Evolutionary conservation across 2,888 invertebrate genomes (phyloP).

Genomic region (Lepidocyrtoides sp.): DNA sequence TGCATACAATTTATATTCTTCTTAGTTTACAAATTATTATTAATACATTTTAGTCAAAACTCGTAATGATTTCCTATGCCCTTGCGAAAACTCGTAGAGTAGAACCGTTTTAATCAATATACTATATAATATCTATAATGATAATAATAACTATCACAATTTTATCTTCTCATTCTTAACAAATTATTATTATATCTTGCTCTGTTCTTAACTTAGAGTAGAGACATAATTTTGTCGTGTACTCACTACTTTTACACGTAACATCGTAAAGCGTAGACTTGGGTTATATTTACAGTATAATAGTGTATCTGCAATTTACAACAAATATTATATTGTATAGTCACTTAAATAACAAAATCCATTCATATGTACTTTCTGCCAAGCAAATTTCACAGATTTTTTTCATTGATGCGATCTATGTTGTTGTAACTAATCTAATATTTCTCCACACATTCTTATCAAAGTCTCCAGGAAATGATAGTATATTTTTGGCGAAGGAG

Average conservation of each 20-base stretch:
- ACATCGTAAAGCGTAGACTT: conserved; percentile 71
- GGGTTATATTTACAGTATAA: conserved; percentile 56
- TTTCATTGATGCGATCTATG: conserved; percentile 44
- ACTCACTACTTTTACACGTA: conserved; percentile 63
- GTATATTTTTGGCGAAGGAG: neutral
- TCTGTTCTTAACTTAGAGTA: conserved; percentile 74
- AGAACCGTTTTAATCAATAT: conserved; percentile 46
- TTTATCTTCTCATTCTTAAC: conserved; percentile 66
- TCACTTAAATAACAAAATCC: conserved; percentile 54
- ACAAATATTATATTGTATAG: conserved; percentile 28
- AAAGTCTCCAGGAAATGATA: conserved; percentile 3
- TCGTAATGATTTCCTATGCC: conserved; percentile 71
- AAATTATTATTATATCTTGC: conserved; percentile 49
- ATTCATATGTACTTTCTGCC: conserved; percentile 52
- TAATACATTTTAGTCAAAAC: conserved; percentile 59
- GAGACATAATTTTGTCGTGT: conserved; percentile 71
- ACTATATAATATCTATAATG: neutral
- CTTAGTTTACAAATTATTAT: conserved; percentile 55
- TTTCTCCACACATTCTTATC: conserved; percentile 27
- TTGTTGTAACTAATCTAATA: conserved; percentile 36
- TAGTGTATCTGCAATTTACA: conserved; percentile 54
- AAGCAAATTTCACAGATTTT: conserved; percentile 49
- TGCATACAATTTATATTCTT: conserved; percentile 59
- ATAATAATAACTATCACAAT: conserved; percentile 47
- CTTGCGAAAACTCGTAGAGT: conserved; percentile 78